phyloP scores from a whole-genome alignment of 2,888 invertebrate genomes.

The Lycophotia porphyrea region DNA sequence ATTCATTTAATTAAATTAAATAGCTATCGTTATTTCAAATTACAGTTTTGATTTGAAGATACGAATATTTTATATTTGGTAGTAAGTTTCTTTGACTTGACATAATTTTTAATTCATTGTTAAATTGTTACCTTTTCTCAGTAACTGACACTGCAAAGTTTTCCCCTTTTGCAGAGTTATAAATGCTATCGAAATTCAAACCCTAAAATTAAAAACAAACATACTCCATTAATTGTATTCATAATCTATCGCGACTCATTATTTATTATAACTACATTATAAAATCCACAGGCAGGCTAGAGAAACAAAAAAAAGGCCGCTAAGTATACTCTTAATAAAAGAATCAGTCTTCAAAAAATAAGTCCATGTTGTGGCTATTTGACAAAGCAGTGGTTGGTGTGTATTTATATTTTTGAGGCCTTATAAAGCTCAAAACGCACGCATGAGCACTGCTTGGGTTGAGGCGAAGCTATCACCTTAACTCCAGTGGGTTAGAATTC shows the following conservation, averaged over 20 bases:
- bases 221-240: slow-evolving; percentile 66
- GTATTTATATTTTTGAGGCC: too few species aligned
- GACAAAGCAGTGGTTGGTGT: slow-evolving; percentile 4
- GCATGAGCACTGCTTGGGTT: too few species aligned
- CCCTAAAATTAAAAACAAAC: slow-evolving; percentile 45
- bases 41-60: not conserved
- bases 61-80: not conserved
- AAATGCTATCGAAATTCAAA: slow-evolving; percentile 12
- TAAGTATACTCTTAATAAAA: slow-evolving; percentile 46
- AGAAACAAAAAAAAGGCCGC: slow-evolving; percentile 31
- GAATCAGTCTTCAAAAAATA: slow-evolving; percentile 70
- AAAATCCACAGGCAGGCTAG: slow-evolving; percentile 25
- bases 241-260: slow-evolving; percentile 77
- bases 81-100: not conserved
- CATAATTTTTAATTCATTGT: not conserved
- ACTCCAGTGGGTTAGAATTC: too few species aligned
- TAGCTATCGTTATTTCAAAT: not conserved
- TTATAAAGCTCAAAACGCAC: too few species aligned
- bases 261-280: slow-evolving; percentile 45
- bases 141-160: slow-evolving; percentile 11
- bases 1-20: not conserved
- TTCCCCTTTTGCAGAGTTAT: slow-evolving; percentile 27
- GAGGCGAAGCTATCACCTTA: too few species aligned
- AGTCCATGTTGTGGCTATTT: slow-evolving; percentile 44
- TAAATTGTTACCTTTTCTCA: not conserved